Evolutionary conservation across 2,888 invertebrate species (phyloP).

Genomic region (Ceratothoa steindachneri): DNA sequence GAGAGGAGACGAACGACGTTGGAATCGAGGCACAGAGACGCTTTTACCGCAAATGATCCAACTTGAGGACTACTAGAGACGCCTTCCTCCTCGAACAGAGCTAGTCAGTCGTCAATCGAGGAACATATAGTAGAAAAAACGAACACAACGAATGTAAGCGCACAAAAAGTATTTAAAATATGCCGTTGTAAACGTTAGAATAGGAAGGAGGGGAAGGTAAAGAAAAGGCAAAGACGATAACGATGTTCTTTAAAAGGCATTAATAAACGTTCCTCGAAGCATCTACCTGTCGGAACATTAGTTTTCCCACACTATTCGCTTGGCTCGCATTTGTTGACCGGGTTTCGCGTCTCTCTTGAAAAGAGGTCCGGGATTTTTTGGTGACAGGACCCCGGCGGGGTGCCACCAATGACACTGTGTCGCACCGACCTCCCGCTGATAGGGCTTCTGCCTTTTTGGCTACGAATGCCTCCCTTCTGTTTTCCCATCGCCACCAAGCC

Average conservation of each 20-base stretch:
- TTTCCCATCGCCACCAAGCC: neutral
- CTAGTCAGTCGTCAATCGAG: no score
- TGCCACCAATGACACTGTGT: conserved; percentile 26
- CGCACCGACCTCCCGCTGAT: conserved; percentile 23
- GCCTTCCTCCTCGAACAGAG: no score
- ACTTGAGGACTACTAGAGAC: no score
- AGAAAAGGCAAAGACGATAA: neutral
- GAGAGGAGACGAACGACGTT: no score
- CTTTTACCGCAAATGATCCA: no score
- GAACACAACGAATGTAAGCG: no score
- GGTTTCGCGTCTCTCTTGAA: neutral
- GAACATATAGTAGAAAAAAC: no score
- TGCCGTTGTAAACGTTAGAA: neutral
- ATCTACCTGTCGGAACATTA: neutral
- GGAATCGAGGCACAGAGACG: no score
- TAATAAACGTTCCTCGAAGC: neutral
- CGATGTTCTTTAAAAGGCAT: neutral
- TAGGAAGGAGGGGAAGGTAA: neutral
- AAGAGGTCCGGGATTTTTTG: conserved; percentile 21
- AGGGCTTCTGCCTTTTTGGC: conserved; percentile 39
- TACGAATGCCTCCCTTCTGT: neutral
- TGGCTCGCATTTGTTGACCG: neutral
- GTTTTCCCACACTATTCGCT: neutral
- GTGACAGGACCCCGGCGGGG: conserved; percentile 30
- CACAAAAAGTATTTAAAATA: no score